Conservation (phyloP, 1,140 invertebrate species). For the Brachionus asplanchnoidis region DNA sequence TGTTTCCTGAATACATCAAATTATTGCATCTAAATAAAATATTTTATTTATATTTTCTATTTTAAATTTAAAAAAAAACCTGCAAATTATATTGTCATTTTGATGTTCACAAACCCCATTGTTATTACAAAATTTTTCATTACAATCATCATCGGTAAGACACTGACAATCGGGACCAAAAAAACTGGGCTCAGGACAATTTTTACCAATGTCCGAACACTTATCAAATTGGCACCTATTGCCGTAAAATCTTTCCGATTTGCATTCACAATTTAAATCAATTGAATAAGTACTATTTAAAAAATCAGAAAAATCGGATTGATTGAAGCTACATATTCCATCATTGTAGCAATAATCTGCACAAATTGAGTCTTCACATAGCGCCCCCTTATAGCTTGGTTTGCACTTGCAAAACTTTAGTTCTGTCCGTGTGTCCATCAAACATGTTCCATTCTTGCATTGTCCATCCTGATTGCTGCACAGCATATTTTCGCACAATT, state of each 20-base stretch:
- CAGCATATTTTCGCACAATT: background rate
- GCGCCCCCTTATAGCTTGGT: background rate
- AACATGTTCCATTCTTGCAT: background rate
- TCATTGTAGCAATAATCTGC: conserved; percentile 11
- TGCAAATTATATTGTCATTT: background rate
- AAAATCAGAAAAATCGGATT: background rate
- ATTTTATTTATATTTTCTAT: background rate
- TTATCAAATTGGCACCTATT: conserved; percentile 32
- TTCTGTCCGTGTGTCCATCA: background rate
- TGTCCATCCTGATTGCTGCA: background rate
- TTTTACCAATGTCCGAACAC: background rate
- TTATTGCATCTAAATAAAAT: background rate
- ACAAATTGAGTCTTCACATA: background rate
- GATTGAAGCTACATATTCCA: background rate
- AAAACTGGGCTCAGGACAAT: background rate
- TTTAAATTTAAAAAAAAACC: background rate
- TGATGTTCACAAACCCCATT: background rate
- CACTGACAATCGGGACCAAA: conserved; percentile 12
- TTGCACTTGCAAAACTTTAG: background rate
- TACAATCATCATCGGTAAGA: background rate
- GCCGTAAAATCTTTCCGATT: conserved; percentile 4
- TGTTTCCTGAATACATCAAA: background rate
- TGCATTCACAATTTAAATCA: background rate
- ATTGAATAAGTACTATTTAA: background rate
- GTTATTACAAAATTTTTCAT: background rate